Base-by-base conservation (phyloP, 1,140 invertebrate species). In the Andricus grossulariae region DNA sequence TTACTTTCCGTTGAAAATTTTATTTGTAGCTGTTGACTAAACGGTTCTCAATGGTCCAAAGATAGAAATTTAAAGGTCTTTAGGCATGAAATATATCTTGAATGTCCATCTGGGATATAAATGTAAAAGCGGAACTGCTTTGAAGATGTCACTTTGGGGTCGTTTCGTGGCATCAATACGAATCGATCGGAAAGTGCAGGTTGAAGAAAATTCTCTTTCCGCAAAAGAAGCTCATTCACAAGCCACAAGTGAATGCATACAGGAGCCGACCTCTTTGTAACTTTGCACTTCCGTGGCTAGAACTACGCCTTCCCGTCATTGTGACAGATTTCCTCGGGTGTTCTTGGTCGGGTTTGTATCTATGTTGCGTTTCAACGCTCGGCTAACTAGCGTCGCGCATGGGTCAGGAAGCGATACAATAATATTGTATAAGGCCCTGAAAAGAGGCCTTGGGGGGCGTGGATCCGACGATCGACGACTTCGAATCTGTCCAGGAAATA, bases 391-490 rank as follows among this genome's bases (percentile, higher is more conserved):
- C 25, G 25, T 66, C 15, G 32, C 39, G 15, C 39, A 66, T 66
- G 60, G 60, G 6, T 25, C 60, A 66, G 60, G 60, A 66, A 66
- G n/a, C 60, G 60, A 66, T 66, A 66, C 60, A 66, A 66, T 66
- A 39, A 32, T 66, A 66, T 66, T 66, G 60, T n/a, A 55, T 55
- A 66, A 32, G 25, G 60, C 25, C 13, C 25, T 39, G 60, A 66
- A n/a, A 32, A 66, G 60, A n/a, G 12, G 11, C 60, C 19, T 7
- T 10, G 39, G 39, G 2, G 32, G 60, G 60, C 60, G 60, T 66
- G 60, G 57, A 32, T 66, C 39, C 21, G 15, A 32, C 19, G 21
- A 60, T 60, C 21, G 32, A 66, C 60, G 60, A 66, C 60, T 66
- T 66, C 15, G 39, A 66, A 32, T 66, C 39, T 39, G 25, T 19